Percentiles rank a stretch among this genome's conserved stretches.
Evolutionary conservation across 2,888 invertebrate species (phyloP).

Genomic region (Ornithoptera alexandrae): DNA sequence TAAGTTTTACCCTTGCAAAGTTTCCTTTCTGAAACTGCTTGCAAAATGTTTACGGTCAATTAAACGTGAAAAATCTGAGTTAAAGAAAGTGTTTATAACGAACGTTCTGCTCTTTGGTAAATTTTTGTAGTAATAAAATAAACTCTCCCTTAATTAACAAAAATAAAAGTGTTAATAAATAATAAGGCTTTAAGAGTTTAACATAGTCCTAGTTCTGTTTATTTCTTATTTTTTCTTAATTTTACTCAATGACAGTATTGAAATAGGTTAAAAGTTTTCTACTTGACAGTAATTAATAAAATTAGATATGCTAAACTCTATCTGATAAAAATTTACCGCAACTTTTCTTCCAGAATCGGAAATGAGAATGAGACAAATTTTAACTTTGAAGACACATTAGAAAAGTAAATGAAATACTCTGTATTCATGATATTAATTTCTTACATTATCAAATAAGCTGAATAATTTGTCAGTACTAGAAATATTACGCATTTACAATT

Average conservation of each 20-base stretch:
- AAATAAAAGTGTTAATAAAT: neutral
- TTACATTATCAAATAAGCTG: too few relatives aligned
- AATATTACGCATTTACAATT: too few relatives aligned
- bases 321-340: too few relatives aligned
- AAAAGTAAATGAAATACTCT: too few relatives aligned
- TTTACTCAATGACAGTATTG: neutral
- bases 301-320: too few relatives aligned
- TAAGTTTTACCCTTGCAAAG: neutral
- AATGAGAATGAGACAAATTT: too few relatives aligned
- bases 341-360: too few relatives aligned
- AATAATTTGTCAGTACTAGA: too few relatives aligned
- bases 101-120: conserved; percentile 12
- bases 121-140: conserved; percentile 12
- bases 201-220: neutral
- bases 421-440: too few relatives aligned
- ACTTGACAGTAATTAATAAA: too few relatives aligned
- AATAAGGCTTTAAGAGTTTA: neutral
- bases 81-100: conserved; percentile 11
- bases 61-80: conserved; percentile 17
- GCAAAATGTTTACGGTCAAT: conserved; percentile 22
- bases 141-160: neutral
- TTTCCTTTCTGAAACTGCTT: neutral
- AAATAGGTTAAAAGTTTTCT: neutral
- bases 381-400: too few relatives aligned
- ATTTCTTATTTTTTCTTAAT: neutral